Evolutionary conservation across 2,888 invertebrate species (phyloP).

Genomic region (Cancer borealis): DNA sequence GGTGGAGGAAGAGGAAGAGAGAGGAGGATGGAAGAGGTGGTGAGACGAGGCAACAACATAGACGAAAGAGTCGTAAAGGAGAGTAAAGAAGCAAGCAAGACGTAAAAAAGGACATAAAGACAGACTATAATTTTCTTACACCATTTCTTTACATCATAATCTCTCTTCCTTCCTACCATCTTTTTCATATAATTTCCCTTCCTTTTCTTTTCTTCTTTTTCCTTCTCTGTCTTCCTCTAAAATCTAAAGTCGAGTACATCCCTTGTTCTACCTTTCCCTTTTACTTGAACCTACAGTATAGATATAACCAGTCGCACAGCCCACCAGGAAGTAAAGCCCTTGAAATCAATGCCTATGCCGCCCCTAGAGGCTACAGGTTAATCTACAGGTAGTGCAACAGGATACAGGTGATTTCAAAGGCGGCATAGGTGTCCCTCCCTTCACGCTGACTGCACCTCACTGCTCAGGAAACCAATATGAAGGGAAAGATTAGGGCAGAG

Average conservation of each 20-base stretch:
- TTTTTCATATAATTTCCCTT: neutral
- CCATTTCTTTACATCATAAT: neutral
- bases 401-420: neutral
- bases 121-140: neutral
- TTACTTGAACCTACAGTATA: neutral
- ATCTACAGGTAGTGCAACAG: neutral
- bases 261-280: neutral
- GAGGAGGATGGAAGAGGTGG: neutral
- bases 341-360: neutral
- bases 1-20: neutral
- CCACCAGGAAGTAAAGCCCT: neutral
- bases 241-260: neutral
- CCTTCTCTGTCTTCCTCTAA: neutral
- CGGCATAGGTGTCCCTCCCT: neutral
- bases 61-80: neutral
- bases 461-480: conserved; percentile 10
- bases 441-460: neutral
- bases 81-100: neutral
- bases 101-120: neutral
- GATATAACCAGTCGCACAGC: neutral
- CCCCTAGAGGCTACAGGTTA: neutral
- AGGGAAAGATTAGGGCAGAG: neutral
- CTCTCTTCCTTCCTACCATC: neutral
- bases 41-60: neutral
- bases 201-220: neutral